Conservation (phyloP, 2,797 vertebrate genomes). For the Ctenochaetus hawaiiensis region DNA sequence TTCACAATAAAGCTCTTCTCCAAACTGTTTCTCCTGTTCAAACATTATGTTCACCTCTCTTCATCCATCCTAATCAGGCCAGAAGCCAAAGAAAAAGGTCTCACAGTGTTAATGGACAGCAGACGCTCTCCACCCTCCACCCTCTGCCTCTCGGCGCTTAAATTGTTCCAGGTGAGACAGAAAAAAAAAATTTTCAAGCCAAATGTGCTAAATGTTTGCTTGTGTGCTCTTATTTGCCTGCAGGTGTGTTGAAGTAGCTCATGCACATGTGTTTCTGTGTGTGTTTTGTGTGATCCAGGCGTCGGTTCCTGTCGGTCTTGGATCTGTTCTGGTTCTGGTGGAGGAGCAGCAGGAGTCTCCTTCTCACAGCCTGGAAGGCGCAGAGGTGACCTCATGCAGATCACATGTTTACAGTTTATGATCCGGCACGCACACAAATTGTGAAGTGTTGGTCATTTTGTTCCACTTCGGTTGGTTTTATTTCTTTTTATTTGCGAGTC, state of each 20-base stretch:
- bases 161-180: slow-evolving; percentile 83
- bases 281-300: slow-evolving; percentile 60
- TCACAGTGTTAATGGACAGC: slow-evolving; percentile 85
- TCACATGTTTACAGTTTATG: slow-evolving; percentile 17
- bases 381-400: slow-evolving; percentile 77
- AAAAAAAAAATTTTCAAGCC: not conserved
- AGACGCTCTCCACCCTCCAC: slow-evolving; percentile 72
- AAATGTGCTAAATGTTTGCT: slow-evolving; percentile 43
- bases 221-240: slow-evolving; percentile 35
- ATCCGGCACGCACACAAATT: not conserved
- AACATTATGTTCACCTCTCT: slow-evolving; percentile 8
- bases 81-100: slow-evolving; percentile 83
- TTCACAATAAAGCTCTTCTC: not conserved
- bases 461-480: not conserved
- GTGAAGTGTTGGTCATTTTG: not conserved
- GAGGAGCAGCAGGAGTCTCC: slow-evolving; percentile 79
- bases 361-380: slow-evolving; percentile 67
- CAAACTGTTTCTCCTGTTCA: not conserved
- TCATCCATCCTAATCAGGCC: slow-evolving; percentile 68
- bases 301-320: slow-evolving; percentile 79
- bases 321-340: slow-evolving; percentile 83
- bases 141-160: slow-evolving; percentile 78
- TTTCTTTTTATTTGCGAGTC: slow-evolving; percentile 6
- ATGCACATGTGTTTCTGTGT: slow-evolving; percentile 10
- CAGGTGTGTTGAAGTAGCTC: slow-evolving; percentile 38